Evolutionary conservation across 2,113 vertebrate genomes (phyloP), one percentile per base, ranked within the genome.

Genomic region (Podarcis muralis): DNA sequence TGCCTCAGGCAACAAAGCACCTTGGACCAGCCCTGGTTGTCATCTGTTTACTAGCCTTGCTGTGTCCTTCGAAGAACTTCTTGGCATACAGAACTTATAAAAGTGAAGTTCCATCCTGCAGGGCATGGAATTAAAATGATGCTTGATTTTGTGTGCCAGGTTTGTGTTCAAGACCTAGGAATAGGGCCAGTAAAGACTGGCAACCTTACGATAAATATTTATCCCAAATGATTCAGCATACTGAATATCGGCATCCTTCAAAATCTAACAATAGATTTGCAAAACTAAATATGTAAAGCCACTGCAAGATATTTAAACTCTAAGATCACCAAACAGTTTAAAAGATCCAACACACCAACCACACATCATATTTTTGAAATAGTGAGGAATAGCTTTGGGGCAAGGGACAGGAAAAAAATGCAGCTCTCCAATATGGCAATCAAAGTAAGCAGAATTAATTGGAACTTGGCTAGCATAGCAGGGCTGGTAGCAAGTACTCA

Each of bases 391-490:
- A 78, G 72, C 74, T 88, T 78, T 43, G n/a, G 59, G 87, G 62
- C 30, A 57, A 84, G 62, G 78, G 22, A 25, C 15, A 83, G 62
- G n/a, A 59, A 84, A 84, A 12, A 32, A 57, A 57, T 76, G n/a
- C 23, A 18, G 23, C 68, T 71, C 37, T 40, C 43, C 78, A 69
- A 76, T 48, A 83, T 77, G 71, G 62, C 80, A 77, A 77, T 77
- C 65, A 83, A 90, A 43, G 85, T 69, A 81, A 72, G 43, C 11
- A 71, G 43, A 83, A 78, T 78, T 90, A 90, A 86, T 83, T 90
- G 72, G 80, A 68, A 90, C 35, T 82, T 90, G 79, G 79, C 59
- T 35, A 75, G 71, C 37, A 72, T 35, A 59, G n/a, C 89, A 87
- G 48, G 25, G 66, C 32, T 35, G 83, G 5, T 77, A 77, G 35